These are phyloP conservation scores for Myiothlypis chrysogaster DNA, from an alignment of 2,797 vertebrate genomes.

Conservation along the genomic window DNA sequence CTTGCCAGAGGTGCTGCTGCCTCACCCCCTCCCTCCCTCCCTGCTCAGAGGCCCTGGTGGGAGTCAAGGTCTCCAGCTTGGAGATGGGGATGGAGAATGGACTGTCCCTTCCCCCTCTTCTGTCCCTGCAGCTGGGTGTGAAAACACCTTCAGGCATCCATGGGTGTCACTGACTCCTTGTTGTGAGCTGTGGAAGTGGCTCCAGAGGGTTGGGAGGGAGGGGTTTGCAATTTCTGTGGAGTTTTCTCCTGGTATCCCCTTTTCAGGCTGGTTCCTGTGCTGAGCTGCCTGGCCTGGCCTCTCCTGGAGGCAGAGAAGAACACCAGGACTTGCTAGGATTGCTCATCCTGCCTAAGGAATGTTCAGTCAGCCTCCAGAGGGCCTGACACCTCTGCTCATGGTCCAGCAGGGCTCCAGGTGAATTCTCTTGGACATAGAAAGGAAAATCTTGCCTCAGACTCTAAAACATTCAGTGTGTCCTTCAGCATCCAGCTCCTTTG, in stretches of 20 bases:
- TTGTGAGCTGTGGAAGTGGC: neutral
- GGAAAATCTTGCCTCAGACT: neutral
- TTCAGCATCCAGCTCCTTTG: neutral
- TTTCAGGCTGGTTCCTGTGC: neutral
- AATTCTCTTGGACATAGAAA: neutral
- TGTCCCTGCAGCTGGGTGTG: neutral
- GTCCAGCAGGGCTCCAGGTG: neutral
- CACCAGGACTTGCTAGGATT: neutral
- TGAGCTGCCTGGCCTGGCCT: neutral
- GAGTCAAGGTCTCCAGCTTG: neutral
- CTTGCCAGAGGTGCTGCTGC: neutral
- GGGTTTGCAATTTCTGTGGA: rapidly evolving
- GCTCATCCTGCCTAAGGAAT: neutral
- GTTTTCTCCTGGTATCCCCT: neutral
- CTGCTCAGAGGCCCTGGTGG: neutral
- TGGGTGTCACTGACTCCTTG: rapidly evolving
- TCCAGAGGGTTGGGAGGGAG: neutral
- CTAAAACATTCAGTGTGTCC: neutral
- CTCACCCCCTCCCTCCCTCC: neutral
- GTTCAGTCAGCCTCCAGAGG: neutral
- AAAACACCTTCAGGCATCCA: neutral
- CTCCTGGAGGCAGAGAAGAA: neutral
- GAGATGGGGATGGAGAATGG: neutral
- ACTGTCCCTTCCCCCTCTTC: neutral
- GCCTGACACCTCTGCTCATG: neutral